These are phyloP conservation scores for Pegoplata infirma DNA, from an alignment of 2,888 invertebrate genomes.

Conservation along the genomic window DNA sequence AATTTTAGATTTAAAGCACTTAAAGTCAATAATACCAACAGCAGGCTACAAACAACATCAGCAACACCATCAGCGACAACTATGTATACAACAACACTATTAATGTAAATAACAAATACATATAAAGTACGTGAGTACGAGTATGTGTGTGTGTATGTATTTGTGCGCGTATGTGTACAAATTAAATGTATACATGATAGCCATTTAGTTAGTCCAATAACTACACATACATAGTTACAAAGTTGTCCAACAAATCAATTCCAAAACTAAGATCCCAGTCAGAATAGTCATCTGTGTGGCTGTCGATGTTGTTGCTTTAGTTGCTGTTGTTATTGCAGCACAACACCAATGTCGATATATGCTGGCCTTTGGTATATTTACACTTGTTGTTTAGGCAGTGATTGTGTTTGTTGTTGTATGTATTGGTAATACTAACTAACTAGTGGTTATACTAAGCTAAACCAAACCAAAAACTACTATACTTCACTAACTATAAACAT, in stretches of 20 bases:
- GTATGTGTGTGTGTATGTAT: no score
- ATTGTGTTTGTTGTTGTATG: conserved; percentile 18
- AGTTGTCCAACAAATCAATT: conserved; percentile 9
- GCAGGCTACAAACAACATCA: neutral
- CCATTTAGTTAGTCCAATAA: conserved; percentile 1
- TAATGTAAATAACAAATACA: conserved; percentile 76
- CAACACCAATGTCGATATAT: conserved; percentile 45
- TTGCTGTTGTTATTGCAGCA: conserved; percentile 49
- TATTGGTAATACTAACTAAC: conserved; percentile 43
- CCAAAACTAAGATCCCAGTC: conserved; percentile 39
- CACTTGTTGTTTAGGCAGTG: conserved; percentile 16
- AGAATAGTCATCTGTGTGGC: conserved; percentile 25
- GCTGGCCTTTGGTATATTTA: conserved; percentile 54
- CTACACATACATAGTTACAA: neutral
- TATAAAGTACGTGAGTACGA: no score
- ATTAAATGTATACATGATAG: conserved; percentile 71
- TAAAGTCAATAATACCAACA: neutral
- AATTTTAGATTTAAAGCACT: no score
- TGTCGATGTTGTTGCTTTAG: conserved; percentile 47
- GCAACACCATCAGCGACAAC: neutral
- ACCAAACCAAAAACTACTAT: conserved; percentile 15
- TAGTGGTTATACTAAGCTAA: conserved; percentile 36
- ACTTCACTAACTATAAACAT: conserved; percentile 9
- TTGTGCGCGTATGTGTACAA: no score
- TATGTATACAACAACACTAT: conserved; percentile 67